Evolutionary conservation across 2,113 vertebrate genomes (phyloP).

Genomic region (Corvus hawaiiensis): DNA sequence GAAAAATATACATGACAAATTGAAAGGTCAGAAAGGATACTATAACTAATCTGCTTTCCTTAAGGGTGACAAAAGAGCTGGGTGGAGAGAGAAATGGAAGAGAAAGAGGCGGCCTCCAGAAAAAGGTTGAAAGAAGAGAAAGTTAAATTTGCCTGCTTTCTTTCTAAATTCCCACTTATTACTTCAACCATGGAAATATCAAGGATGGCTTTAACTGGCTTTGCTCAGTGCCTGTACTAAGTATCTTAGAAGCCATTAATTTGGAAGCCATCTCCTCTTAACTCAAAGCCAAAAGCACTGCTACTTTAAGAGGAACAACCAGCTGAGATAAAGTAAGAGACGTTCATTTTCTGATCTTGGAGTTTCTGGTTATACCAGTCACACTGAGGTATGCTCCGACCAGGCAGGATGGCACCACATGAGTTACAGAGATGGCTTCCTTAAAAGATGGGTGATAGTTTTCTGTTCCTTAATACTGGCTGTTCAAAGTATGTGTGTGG

Average conservation of each 20-base stretch:
- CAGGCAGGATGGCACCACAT: not conserved
- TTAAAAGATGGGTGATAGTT: not conserved
- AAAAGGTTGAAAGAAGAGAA: not conserved
- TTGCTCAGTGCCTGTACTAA: not conserved
- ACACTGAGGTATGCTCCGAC: not conserved
- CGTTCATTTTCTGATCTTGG: not conserved
- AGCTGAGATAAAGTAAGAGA: not conserved
- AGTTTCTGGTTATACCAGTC: not conserved
- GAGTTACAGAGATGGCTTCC: not conserved
- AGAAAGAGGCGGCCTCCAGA: not conserved
- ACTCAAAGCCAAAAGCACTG: not conserved
- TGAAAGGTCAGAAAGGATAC: conserved; percentile 28
- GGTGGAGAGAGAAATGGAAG: not conserved
- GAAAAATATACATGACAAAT: conserved; percentile 24
- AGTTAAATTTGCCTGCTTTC: not conserved
- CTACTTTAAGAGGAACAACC: not conserved
- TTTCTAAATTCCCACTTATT: not conserved
- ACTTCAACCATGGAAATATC: not conserved
- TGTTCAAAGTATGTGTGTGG: not conserved
- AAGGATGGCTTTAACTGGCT: not conserved
- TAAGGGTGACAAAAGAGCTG: not conserved
- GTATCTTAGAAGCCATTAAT: not conserved
- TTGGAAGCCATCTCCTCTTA: not conserved
- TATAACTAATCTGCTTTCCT: conserved; percentile 26
- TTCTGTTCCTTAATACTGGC: not conserved